These are phyloP conservation scores for Drosophila mulleri DNA, from an alignment of 2,888 invertebrate genomes.

Conservation along the genomic window DNA sequence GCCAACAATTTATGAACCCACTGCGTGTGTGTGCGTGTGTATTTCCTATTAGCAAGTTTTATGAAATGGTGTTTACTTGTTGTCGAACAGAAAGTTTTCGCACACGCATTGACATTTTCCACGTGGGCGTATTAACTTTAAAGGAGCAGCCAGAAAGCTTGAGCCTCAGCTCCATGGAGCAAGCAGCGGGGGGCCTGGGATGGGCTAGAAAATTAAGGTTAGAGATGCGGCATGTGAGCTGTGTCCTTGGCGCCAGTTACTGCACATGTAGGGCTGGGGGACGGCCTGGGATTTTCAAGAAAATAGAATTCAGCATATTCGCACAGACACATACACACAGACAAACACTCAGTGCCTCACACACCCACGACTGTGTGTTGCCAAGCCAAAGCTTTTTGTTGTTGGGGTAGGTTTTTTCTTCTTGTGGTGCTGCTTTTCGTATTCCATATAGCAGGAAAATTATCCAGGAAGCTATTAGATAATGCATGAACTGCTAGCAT, in stretches of 20 bases:
- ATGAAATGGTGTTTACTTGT: conserved; percentile 55
- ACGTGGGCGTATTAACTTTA: conserved; percentile 65
- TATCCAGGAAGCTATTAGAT: conserved; percentile 73
- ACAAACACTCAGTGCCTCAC: background rate
- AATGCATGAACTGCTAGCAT: conserved; percentile 51
- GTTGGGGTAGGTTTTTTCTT: conserved; percentile 75
- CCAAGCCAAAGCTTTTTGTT: conserved; percentile 60
- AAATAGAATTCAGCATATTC: conserved; percentile 53
- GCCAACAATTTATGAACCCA: conserved; percentile 41
- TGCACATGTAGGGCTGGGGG: conserved; percentile 17
- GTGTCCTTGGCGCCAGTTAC: conserved; percentile 72
- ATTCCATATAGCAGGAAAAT: conserved; percentile 39
- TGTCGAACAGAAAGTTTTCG: conserved; percentile 53
- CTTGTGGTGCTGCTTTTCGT: conserved; percentile 33
- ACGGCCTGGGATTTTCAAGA: conserved; percentile 72
- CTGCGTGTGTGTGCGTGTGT: conserved; percentile 24
- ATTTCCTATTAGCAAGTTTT: conserved; percentile 55
- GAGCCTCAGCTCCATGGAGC: conserved; percentile 40
- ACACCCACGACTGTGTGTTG: conserved; percentile 41
- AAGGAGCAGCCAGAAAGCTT: conserved; percentile 51
- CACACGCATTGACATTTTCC: conserved; percentile 25
- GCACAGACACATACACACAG: conserved; percentile 35
- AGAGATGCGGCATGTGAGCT: conserved; percentile 42
- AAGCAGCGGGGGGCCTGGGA: background rate
- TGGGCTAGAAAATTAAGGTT: conserved; percentile 14